Evolutionary conservation across 2,888 invertebrate species (phyloP), one percentile per base, ranked within the genome.

Genomic region (Diploptera punctata): DNA sequence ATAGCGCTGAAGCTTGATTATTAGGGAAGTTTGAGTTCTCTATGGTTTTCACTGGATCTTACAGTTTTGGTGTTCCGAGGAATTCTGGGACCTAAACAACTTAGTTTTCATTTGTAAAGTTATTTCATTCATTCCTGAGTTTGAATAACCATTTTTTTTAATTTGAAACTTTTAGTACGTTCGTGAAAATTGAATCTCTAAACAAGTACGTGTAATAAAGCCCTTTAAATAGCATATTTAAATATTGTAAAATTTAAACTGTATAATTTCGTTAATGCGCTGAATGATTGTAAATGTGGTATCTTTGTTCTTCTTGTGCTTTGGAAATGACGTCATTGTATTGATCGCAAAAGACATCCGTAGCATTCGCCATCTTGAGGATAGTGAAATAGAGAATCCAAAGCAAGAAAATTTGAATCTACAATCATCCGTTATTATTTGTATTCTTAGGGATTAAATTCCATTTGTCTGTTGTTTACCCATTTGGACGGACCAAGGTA

Each of bases 401-500:
- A 67, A 73, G 70, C 79, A 78, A 81, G 69, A 74, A 80, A 79
- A 80, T 80, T 81, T 79, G 78, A 80, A 82, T 83, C 82, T 80
- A 79, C 78, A 80, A 78, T 79, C 80, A 83, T 83, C 82, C 81
- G 80, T 79, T 80, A 79, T 79, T 79, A 79, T 77, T 77, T 81
- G 80, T 78, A 81, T 81, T 81, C 78, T 81, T 79, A 81, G 81
- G 83, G 82, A 83, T 81, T 81, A 78, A 80, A 80, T 82, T 81
- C 83, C 82, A 87, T 87, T 88, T 88, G 86, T 87, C 85, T 87
- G 86, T 86, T 85, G 85, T 87, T 84, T 86, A 89, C 87, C 88
- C 88, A 89, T 88, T 88, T 88, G 90, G 89, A 91, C 91, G 91
- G 89, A 91, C 92, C 91, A 90, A 91, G 90, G 92, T 92, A 88